Evolutionary conservation across 2,888 invertebrate genomes (phyloP).

Genomic region (Mythimna vitellina): DNA sequence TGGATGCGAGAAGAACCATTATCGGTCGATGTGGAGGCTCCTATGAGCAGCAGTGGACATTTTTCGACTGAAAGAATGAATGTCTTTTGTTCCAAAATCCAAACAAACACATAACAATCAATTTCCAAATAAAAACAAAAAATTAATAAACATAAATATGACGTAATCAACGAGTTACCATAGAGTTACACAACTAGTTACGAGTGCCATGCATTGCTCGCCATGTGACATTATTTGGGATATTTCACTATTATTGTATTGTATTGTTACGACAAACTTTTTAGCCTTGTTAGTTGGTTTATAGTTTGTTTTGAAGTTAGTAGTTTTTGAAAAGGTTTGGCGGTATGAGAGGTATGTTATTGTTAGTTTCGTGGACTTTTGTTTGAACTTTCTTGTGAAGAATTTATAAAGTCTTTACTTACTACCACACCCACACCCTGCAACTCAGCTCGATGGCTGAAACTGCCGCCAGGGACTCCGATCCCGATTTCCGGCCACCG

Average conservation of each 20-base stretch:
- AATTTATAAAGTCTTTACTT: neutral
- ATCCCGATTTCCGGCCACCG: too few relatives aligned
- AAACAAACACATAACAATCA: neutral
- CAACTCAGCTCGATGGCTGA: too few relatives aligned
- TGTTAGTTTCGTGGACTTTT: neutral
- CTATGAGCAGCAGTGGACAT: too few relatives aligned
- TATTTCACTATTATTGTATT: constrained; percentile 26
- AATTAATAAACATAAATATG: neutral
- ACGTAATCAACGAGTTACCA: constrained; percentile 20
- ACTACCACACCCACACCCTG: neutral
- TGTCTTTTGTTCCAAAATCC: neutral
- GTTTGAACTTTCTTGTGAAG: neutral
- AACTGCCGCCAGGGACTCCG: too few relatives aligned
- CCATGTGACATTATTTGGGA: constrained; percentile 45
- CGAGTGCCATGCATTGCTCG: constrained; percentile 34
- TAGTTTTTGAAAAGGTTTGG: neutral
- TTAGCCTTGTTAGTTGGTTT: constrained; percentile 27
- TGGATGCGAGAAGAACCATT: too few relatives aligned
- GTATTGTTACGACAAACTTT: constrained; percentile 17
- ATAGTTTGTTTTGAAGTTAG: constrained; percentile 19
- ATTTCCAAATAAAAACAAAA: constrained; percentile 9
- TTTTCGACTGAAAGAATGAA: too few relatives aligned
- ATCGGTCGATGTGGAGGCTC: too few relatives aligned
- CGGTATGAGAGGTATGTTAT: neutral
- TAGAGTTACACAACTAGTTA: constrained; percentile 40